Evolutionary conservation across 2,797 vertebrate species (phyloP).

Genomic region (Liparis tanakae): DNA sequence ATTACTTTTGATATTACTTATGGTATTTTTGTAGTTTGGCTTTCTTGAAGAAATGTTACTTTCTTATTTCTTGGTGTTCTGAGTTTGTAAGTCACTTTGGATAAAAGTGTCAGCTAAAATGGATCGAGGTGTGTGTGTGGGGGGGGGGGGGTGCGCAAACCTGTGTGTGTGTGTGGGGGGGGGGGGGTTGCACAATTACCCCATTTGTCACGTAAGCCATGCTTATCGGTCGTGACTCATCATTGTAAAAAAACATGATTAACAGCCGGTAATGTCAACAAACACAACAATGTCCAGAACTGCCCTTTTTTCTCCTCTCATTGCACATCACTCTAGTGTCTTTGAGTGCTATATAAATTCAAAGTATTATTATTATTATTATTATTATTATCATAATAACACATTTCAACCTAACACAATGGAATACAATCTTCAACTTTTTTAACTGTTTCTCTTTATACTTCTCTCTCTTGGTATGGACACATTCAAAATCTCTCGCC

Average conservation of each 20-base stretch:
- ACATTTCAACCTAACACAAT: not conserved
- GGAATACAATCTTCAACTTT: not conserved
- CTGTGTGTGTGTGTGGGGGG: not conserved
- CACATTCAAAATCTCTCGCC: not conserved
- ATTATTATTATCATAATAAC: too few species aligned
- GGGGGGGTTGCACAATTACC: not conserved
- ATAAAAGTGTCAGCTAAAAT: too few species aligned
- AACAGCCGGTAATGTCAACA: constrained; percentile 55
- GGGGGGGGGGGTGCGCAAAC: too few species aligned
- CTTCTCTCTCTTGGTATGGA: not conserved
- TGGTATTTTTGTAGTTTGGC: too few species aligned
- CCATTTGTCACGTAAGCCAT: constrained; percentile 34
- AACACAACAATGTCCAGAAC: constrained; percentile 6
- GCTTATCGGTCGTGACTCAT: constrained; percentile 56
- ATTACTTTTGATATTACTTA: too few species aligned
- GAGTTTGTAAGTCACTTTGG: too few species aligned
- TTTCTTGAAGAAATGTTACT: too few species aligned
- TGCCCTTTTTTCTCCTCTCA: constrained; percentile 16
- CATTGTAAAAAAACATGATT: constrained; percentile 47
- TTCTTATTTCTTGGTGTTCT: too few species aligned
- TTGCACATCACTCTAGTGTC: constrained; percentile 21
- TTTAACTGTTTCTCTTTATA: not conserved
- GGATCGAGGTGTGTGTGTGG: too few species aligned
- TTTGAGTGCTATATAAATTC: too few species aligned
- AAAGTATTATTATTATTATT: too few species aligned